phyloP scores from a whole-genome alignment of 2,113 vertebrate genomes.

The Conger conger region DNA sequence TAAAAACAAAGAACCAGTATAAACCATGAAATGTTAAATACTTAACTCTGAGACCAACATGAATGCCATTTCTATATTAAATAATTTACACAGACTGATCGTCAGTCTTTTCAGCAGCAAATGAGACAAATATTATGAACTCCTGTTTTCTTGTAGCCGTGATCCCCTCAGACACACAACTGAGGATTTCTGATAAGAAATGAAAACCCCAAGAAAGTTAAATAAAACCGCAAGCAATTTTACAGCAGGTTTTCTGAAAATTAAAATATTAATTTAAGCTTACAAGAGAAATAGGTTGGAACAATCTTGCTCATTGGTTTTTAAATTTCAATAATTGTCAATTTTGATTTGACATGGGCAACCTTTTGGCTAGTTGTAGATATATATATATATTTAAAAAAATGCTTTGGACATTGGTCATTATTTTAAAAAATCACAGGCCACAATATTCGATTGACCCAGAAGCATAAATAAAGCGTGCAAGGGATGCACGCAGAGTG shows the following conservation, averaged over 20 bases:
- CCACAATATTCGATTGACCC: background rate
- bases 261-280: background rate
- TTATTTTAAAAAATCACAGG: background rate
- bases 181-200: conserved; percentile 30
- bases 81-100: conserved; percentile 85
- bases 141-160: conserved; percentile 51
- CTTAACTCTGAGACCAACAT: conserved; percentile 79
- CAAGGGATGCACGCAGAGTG: background rate
- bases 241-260: conserved; percentile 6
- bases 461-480: background rate
- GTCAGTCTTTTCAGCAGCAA: conserved; percentile 80
- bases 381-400: conserved; percentile 1
- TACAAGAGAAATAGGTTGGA: background rate
- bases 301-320: conserved; percentile 16
- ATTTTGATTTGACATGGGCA: conserved; percentile 5
- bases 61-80: conserved; percentile 71
- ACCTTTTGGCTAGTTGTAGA: background rate
- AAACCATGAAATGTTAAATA: conserved; percentile 89
- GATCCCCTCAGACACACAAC: conserved; percentile 49
- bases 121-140: conserved; percentile 52
- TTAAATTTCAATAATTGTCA: conserved; percentile 9
- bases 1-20: conserved; percentile 76
- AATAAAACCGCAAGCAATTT: background rate
- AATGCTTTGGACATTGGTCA: background rate
- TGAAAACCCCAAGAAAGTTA: conserved; percentile 6